A percentile compares a stretch with the other conserved stretches of the same genome.
Evolutionary conservation across 2,888 invertebrate genomes (phyloP).

Genomic region (Drosophila gaucha): DNA sequence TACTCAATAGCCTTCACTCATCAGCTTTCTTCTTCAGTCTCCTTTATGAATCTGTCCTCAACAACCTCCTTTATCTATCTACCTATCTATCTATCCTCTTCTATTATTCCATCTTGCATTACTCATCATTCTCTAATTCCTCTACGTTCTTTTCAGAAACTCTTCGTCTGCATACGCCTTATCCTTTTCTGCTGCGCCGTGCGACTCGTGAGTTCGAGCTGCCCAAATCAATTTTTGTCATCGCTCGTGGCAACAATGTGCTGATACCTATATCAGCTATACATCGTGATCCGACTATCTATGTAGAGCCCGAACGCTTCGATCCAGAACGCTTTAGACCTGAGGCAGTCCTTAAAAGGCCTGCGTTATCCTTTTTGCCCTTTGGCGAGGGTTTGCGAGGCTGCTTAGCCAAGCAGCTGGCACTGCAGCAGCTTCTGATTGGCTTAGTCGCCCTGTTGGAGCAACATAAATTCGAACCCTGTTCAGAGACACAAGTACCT

Average conservation of each 20-base stretch:
- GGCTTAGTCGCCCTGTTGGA: slow-evolving; percentile 70
- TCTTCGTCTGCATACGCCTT: slow-evolving; percentile 85
- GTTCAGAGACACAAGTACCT: slow-evolving; percentile 70
- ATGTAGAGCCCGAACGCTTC: slow-evolving; percentile 87
- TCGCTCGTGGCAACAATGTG: slow-evolving; percentile 72
- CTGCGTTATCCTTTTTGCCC: slow-evolving; percentile 80
- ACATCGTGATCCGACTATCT: slow-evolving; percentile 86
- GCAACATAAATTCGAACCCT: slow-evolving; percentile 66
- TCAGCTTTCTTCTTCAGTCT: too few relatives aligned
- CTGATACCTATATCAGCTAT: slow-evolving; percentile 85
- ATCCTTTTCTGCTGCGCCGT: slow-evolving; percentile 77
- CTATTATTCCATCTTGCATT: not conserved
- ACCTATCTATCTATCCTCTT: not conserved
- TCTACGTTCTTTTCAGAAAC: slow-evolving; percentile 85
- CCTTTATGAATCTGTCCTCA: too few relatives aligned
- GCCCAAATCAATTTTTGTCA: slow-evolving; percentile 75
- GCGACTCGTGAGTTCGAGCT: slow-evolving; percentile 77
- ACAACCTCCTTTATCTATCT: too few relatives aligned
- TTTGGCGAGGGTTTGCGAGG: slow-evolving; percentile 80
- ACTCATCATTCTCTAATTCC: not conserved
- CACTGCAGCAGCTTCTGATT: slow-evolving; percentile 72
- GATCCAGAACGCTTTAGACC: slow-evolving; percentile 87
- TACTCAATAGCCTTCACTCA: too few relatives aligned
- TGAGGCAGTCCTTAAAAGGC: slow-evolving; percentile 67
- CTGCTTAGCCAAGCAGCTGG: slow-evolving; percentile 75